A percentile compares a stretch with the other conserved stretches of the same genome.
Conservation (phyloP, 2,888 invertebrate genomes). For the Fragum whitleyi region DNA sequence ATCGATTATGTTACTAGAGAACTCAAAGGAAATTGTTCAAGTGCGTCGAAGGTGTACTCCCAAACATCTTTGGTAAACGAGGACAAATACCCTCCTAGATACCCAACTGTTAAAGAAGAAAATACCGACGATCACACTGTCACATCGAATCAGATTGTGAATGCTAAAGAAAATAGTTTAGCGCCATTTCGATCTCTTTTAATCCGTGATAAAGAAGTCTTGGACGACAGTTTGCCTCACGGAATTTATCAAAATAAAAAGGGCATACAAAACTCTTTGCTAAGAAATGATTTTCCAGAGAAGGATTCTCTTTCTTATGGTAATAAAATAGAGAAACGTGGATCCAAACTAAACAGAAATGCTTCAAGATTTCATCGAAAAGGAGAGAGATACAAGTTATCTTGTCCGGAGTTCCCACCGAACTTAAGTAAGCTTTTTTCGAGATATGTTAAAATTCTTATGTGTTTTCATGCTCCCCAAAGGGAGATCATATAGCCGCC, state of each 20-base stretch:
- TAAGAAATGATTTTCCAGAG: background rate
- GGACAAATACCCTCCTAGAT: background rate
- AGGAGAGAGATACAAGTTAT: too few relatives aligned
- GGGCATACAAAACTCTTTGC: background rate
- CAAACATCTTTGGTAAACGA: background rate
- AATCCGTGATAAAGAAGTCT: background rate
- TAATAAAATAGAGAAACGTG: too few relatives aligned
- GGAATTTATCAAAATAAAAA: background rate
- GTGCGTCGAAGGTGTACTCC: too few relatives aligned
- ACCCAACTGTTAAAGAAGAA: too few relatives aligned
- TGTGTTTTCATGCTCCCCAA: too few relatives aligned
- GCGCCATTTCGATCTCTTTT: background rate
- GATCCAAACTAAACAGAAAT: too few relatives aligned
- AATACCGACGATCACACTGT: too few relatives aligned
- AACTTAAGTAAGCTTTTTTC: slow-evolving; percentile 11
- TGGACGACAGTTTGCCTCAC: background rate
- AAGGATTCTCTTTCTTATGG: too few relatives aligned
- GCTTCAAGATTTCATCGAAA: too few relatives aligned
- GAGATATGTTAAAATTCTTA: too few relatives aligned
- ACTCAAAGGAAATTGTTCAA: too few relatives aligned
- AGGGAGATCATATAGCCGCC: too few relatives aligned
- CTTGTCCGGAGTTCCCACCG: slow-evolving; percentile 1
- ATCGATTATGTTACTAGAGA: background rate
- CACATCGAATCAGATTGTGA: background rate
- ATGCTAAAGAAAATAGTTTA: background rate